A percentile compares a stretch with the other conserved stretches of the same genome.
These are phyloP conservation scores for Choristoneura rosaceana DNA, from an alignment of 2,888 invertebrate genomes.

Conservation along the genomic window DNA sequence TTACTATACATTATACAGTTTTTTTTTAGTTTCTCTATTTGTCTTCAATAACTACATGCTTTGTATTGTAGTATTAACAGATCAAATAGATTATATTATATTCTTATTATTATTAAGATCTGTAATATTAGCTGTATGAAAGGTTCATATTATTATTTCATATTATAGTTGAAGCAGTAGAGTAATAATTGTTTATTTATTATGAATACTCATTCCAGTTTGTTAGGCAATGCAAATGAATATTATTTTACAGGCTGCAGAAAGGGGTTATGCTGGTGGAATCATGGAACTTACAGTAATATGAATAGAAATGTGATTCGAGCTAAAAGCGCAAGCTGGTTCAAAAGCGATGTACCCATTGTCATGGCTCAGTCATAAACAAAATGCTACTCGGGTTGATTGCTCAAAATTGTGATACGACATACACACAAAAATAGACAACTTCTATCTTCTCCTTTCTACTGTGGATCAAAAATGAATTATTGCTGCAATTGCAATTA, in stretches of 20 bases:
- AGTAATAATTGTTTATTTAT: conserved; percentile 32
- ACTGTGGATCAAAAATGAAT: too few species aligned
- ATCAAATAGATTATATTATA: conserved; percentile 4
- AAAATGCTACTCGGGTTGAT: too few species aligned
- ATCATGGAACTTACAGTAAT: too few species aligned
- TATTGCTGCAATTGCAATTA: too few species aligned
- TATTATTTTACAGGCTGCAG: conserved; percentile 2
- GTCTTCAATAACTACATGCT: neutral
- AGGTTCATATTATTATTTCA: neutral
- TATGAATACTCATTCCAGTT: conserved; percentile 43
- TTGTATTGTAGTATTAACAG: conserved; percentile 2
- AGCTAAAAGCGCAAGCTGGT: too few species aligned
- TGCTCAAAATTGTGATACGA: too few species aligned
- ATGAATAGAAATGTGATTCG: too few species aligned
- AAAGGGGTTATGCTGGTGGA: neutral
- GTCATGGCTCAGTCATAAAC: too few species aligned
- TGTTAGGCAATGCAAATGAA: conserved; percentile 3
- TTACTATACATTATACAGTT: too few species aligned
- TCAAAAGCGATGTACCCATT: too few species aligned
- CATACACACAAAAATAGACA: too few species aligned
- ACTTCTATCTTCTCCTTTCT: too few species aligned
- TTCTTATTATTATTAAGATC: conserved; percentile 23
- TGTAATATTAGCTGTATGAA: conserved; percentile 34
- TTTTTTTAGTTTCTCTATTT: neutral
- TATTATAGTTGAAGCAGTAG: conserved; percentile 17